Base-by-base conservation (phyloP, 1,140 invertebrate genomes). In the Diachasmimorpha longicaudata region DNA sequence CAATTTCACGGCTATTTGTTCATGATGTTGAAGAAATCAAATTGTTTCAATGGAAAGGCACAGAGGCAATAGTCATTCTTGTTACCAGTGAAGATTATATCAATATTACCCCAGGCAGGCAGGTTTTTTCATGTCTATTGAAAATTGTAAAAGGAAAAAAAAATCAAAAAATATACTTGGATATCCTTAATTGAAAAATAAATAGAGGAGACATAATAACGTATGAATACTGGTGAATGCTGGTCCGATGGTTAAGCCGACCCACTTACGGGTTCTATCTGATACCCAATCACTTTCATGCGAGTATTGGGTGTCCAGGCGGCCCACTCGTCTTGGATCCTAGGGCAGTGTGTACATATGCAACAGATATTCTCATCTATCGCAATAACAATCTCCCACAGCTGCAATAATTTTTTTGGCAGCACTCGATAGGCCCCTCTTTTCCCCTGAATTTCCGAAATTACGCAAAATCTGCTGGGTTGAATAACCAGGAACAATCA, bases 241-340 rank as follows among this genome's bases (percentile, higher is more conserved):
- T 63, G 44, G 63, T 23, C 74, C 39, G 36, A 69, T 21, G 73
- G 46, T 11, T 74, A 42, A 13, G 19, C n/a, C 39, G 79, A 77
- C 81, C 81, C 21, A 81, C 79, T 81, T 81, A 48, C 37, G 37
- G 21, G 14, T 67, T 77, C 69, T 78, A 80, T 81, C 79, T 55
- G 58, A 66, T 74, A 31, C 16, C 75, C 71, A 55, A 81, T 81
- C 79, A 79, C 80, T 81, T 80, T 79, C 79, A 77, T 80, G 76
- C 63, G 63, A 55, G 63, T 46, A 74, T 69, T 70, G 39, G 68
- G 63, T 68, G 66, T 68, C 36, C n/a, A 68, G 72, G 23, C 42
- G 19, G 69, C 52, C 70, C 48, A 55, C 19, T 68, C 37, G 16
- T 63, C 75, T 78, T 69, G 48, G 5, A 77, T 74, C 79, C 75